phyloP scores from a whole-genome alignment of 2,888 invertebrate species.

The Arrhopalites spinosus region DNA sequence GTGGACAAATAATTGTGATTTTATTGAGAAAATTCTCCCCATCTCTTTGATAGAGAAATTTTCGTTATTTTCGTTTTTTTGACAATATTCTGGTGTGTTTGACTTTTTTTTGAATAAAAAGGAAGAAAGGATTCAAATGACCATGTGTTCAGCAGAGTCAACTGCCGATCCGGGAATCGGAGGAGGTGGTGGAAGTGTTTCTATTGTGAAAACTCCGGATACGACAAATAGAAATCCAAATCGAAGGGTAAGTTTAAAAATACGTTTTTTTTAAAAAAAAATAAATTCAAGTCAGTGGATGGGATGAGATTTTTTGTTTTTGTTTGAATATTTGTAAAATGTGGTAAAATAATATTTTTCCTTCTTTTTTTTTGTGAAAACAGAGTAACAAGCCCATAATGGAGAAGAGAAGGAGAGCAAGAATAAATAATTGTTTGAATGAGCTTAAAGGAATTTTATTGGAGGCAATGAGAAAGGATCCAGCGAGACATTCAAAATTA shows the following conservation, averaged over 20 bases:
- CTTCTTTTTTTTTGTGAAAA: not conserved
- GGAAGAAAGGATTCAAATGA: no score
- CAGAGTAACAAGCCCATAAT: slow-evolving; percentile 94
- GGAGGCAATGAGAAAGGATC: slow-evolving; percentile 90
- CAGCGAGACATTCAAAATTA: slow-evolving; percentile 89
- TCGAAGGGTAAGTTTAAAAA: slow-evolving; percentile 36
- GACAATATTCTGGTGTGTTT: not conserved
- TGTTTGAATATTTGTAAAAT: not conserved
- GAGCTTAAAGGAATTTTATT: slow-evolving; percentile 87
- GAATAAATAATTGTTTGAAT: slow-evolving; percentile 90
- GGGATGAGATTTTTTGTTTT: not conserved
- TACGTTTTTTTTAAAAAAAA: not conserved
- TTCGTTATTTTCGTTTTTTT: not conserved
- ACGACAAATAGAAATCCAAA: slow-evolving; percentile 44
- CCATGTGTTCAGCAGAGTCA: slow-evolving; percentile 41
- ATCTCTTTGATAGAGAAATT: no score
- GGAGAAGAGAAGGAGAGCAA: slow-evolving; percentile 89
- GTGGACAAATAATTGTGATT: no score
- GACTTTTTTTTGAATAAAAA: no score
- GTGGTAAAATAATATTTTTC: not conserved
- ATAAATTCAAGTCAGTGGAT: not conserved
- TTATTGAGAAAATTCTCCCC: no score
- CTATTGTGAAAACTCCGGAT: slow-evolving; percentile 37
- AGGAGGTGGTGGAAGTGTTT: not conserved
- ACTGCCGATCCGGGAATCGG: slow-evolving; percentile 21